These are phyloP conservation scores for Apis cerana DNA, from an alignment of 1,140 invertebrate genomes.

Conservation along the genomic window DNA sequence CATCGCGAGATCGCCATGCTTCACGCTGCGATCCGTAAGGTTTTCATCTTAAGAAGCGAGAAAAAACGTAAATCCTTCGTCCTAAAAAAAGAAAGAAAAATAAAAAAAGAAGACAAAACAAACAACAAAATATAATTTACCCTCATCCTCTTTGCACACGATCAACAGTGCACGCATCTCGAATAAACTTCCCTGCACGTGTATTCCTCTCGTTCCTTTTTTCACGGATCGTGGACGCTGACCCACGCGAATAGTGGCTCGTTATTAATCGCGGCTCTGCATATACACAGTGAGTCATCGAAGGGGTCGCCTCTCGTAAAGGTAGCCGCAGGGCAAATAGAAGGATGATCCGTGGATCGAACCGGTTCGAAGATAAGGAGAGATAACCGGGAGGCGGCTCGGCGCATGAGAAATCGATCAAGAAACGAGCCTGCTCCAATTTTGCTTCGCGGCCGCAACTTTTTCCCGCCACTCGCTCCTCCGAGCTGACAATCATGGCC, in stretches of 20 bases:
- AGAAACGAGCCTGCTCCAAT: slow-evolving; percentile 40
- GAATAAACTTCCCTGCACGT: not conserved
- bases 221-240: not conserved
- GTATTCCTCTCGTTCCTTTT: not conserved
- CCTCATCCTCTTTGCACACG: no score
- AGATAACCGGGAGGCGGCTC: slow-evolving; percentile 21
- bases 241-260: slow-evolving; percentile 6
- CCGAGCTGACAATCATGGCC: not conserved
- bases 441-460: slow-evolving; percentile 12
- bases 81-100: no score
- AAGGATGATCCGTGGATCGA: slow-evolving; percentile 45
- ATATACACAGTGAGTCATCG: slow-evolving; percentile 30
- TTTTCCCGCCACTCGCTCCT: not conserved
- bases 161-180: not conserved
- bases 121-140: no score
- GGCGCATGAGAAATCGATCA: slow-evolving; percentile 29
- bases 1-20: no score
- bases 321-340: slow-evolving; percentile 10
- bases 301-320: not conserved
- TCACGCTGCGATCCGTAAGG: no score
- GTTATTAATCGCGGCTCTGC: slow-evolving; percentile 35
- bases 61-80: no score
- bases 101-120: no score
- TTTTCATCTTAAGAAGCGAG: no score
- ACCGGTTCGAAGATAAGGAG: slow-evolving; percentile 52